These are phyloP conservation scores for Dascyllus trimaculatus DNA, from an alignment of 2,113 vertebrate genomes.

Conservation along the genomic window DNA sequence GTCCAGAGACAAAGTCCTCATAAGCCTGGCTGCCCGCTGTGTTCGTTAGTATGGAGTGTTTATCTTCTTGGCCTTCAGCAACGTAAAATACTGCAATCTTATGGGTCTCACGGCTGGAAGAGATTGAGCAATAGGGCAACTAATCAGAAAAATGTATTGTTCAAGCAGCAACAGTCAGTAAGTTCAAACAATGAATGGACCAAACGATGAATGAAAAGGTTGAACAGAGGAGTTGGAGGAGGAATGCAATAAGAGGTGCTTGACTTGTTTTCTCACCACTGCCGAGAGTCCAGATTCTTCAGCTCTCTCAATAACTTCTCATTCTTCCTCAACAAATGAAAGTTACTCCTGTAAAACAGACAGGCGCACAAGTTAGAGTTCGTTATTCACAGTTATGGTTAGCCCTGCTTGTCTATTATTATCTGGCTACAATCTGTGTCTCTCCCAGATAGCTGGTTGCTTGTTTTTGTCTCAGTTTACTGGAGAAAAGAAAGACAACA, in stretches of 20 bases:
- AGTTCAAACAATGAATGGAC: background rate
- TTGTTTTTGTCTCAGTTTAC: conserved; percentile 63
- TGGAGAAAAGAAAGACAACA: background rate
- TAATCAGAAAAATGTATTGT: background rate
- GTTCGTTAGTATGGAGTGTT: conserved; percentile 98
- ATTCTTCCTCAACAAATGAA: conserved; percentile 98
- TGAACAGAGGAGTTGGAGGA: background rate
- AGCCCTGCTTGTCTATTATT: background rate
- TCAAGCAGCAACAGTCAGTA: background rate
- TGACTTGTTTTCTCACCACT: conserved; percentile 87
- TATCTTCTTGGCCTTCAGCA: conserved; percentile 98
- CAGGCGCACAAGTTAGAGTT: conserved; percentile 9
- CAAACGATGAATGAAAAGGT: background rate
- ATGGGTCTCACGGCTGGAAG: conserved; percentile 95
- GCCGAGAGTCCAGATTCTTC: conserved; percentile 97
- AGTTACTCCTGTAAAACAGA: conserved; percentile 89
- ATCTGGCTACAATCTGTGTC: background rate
- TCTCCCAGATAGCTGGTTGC: conserved; percentile 43
- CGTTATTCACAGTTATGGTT: background rate
- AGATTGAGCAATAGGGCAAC: conserved; percentile 1
- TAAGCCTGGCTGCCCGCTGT: conserved; percentile 96
- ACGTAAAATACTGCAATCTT: conserved; percentile 99
- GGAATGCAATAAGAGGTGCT: background rate
- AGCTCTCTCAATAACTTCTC: conserved; percentile 98
- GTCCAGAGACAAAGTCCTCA: conserved; percentile 97